These are phyloP conservation scores for Brachylomia viminalis DNA, from an alignment of 2,888 invertebrate species.

Conservation along the genomic window DNA sequence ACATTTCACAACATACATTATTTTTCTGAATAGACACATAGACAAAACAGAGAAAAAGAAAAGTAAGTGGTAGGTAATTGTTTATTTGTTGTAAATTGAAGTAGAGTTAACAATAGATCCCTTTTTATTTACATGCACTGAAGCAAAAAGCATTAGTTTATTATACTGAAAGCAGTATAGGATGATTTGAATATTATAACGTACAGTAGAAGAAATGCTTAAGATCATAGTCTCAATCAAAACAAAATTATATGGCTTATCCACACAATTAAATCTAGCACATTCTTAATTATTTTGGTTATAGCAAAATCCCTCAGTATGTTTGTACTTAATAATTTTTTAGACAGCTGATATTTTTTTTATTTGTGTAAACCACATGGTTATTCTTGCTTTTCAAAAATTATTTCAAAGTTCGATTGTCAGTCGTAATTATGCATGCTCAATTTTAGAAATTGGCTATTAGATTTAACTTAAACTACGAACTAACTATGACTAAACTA, in stretches of 20 bases:
- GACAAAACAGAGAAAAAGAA: not conserved
- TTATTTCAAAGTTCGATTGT: not conserved
- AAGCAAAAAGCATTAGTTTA: constrained; percentile 42
- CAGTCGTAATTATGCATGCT: constrained; percentile 19
- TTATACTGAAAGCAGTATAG: constrained; percentile 30
- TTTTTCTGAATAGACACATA: not conserved
- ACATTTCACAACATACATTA: not conserved
- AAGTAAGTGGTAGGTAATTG: not conserved
- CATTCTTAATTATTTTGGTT: not conserved
- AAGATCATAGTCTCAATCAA: not conserved
- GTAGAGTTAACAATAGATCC: too few relatives aligned
- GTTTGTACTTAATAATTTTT: not conserved
- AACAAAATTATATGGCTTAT: not conserved
- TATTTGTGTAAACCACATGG: not conserved
- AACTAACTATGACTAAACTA: constrained; percentile 6
- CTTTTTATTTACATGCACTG: constrained; percentile 10
- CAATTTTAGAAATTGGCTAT: not conserved
- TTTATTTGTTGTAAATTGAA: not conserved
- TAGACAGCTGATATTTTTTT: not conserved
- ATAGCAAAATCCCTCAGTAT: not conserved
- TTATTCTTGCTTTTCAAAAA: not conserved
- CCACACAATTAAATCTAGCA: not conserved
- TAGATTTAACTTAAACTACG: not conserved
- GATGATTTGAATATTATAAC: constrained; percentile 4
- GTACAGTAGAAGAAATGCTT: not conserved